phyloP scores from a whole-genome alignment of 2,113 vertebrate species.

The Lipophrys pholis region DNA sequence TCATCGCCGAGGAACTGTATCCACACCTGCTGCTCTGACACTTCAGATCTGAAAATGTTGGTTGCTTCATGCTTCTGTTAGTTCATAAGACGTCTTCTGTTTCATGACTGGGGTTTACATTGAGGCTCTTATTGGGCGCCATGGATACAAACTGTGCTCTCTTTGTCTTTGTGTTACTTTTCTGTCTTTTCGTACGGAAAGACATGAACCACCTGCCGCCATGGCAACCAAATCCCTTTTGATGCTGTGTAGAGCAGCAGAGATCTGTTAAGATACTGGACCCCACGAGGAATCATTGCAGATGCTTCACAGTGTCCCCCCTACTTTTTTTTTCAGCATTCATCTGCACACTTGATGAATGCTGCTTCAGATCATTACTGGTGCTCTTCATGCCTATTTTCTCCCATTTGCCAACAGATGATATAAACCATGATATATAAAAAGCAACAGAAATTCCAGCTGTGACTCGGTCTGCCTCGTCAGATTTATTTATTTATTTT shows the following conservation, averaged over 20 bases:
- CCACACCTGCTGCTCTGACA: slow-evolving; percentile 30
- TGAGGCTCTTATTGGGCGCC: slow-evolving; percentile 6
- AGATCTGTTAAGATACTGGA: slow-evolving; percentile 62
- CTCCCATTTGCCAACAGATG: no score
- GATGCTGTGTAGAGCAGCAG: slow-evolving; percentile 42
- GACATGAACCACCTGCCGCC: slow-evolving; percentile 47
- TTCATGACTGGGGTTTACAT: not conserved
- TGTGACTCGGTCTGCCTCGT: slow-evolving; percentile 34
- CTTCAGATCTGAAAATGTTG: not conserved
- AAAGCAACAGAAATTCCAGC: no score
- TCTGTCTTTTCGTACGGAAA: slow-evolving; percentile 34
- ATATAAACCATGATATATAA: no score
- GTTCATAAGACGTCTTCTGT: slow-evolving; percentile 42
- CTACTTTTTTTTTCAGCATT: slow-evolving; percentile 2
- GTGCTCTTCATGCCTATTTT: slow-evolving; percentile 2
- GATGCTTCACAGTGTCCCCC: slow-evolving; percentile 29
- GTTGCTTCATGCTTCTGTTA: not conserved
- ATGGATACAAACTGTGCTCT: slow-evolving; percentile 12
- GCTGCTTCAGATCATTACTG: slow-evolving; percentile 35
- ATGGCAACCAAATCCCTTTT: slow-evolving; percentile 64
- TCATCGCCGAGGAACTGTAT: slow-evolving; percentile 8
- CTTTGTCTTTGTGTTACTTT: slow-evolving; percentile 24
- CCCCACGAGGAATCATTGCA: slow-evolving; percentile 48
- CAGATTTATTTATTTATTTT: slow-evolving; percentile 36
- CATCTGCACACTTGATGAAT: slow-evolving; percentile 2